Evolutionary conservation across 1,140 invertebrate species (phyloP).

Genomic region (Araneus ventricosus): DNA sequence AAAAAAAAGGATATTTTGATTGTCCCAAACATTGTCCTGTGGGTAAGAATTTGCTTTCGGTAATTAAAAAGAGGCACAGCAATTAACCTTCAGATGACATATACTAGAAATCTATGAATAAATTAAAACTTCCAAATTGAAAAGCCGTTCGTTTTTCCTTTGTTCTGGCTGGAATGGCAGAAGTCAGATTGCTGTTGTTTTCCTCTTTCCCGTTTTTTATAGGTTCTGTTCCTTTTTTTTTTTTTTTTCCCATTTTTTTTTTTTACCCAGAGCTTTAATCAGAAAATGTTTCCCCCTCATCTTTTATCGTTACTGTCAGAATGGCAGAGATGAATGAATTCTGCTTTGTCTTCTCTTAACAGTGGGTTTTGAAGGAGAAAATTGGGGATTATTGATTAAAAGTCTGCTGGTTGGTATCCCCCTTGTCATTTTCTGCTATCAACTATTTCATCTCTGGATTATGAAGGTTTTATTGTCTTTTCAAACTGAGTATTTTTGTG

Average conservation of each 20-base stretch:
- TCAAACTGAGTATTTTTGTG: too few relatives aligned
- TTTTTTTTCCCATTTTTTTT: background rate
- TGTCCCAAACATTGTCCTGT: background rate
- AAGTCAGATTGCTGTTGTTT: background rate
- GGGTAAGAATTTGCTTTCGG: conserved; percentile 11
- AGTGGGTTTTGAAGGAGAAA: background rate
- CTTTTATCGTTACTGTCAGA: conserved; percentile 38
- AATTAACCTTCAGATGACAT: conserved; percentile 58
- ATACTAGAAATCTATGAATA: conserved; percentile 65
- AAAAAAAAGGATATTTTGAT: conserved; percentile 13
- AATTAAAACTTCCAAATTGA: conserved; percentile 51
- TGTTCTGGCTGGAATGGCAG: background rate
- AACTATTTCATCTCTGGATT: background rate
- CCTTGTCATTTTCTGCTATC: background rate
- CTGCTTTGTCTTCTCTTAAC: conserved; percentile 23
- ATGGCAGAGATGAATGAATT: conserved; percentile 40
- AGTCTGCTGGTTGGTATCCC: background rate
- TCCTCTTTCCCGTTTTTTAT: background rate
- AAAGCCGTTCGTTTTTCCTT: background rate
- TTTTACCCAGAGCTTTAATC: conserved; percentile 18
- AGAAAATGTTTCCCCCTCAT: conserved; percentile 24
- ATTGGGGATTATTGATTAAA: conserved; percentile 38
- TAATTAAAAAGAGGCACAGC: conserved; percentile 56
- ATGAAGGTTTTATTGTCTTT: background rate
- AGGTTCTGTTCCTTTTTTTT: background rate